Base-by-base conservation (phyloP, 2,888 invertebrate species). In the Cinara cedri region DNA sequence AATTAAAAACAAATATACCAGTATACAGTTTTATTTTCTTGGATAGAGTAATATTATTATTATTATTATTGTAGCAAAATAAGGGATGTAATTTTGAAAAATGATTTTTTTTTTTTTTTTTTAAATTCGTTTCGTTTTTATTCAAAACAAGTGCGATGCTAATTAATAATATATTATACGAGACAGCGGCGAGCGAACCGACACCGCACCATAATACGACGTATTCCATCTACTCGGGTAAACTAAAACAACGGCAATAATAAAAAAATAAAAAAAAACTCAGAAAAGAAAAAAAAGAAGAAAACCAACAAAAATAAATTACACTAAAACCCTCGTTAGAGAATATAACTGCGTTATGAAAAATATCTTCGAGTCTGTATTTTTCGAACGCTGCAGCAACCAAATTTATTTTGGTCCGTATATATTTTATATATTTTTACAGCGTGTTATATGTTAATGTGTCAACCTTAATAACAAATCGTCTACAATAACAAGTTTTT, bases 401-500 rank as follows among this genome's bases (percentile, higher is more conserved):
- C 49, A 62, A 72, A 74, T 63, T 4, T 24, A 42, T 51, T 42
- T 74, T n/a, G n/a, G 16, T 19, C 51, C 34, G 54, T 54, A 54
- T 11, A 54, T 11, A 51, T 74, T 63, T 46, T 24, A 34, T 24
- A n/a, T n/a, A 42, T 51, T 63, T 55, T 49, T 57, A 49, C 72
- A 42, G 11, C 51, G 63, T 54, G 51, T 54, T 54, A 72, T 72
- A 74, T 74, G 49, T 74, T 51, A 74, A 74, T 63, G 63, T 62
- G 62, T 72, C 72, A 72, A 72, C 72, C 19, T 62, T 26, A 24
- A 74, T 42, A 54, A 74, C 51, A 74, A 74, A 74, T 74, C 51
- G 74, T 51, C 34, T 11, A 42, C 51, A 54, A 63, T 63, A 63
- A 74, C 63, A 54, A 42, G 74, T 72, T 72, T 34, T 34, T 34